Evolutionary conservation across 2,113 vertebrate genomes (phyloP).

Genomic region (Nothobranchius kuhntae): DNA sequence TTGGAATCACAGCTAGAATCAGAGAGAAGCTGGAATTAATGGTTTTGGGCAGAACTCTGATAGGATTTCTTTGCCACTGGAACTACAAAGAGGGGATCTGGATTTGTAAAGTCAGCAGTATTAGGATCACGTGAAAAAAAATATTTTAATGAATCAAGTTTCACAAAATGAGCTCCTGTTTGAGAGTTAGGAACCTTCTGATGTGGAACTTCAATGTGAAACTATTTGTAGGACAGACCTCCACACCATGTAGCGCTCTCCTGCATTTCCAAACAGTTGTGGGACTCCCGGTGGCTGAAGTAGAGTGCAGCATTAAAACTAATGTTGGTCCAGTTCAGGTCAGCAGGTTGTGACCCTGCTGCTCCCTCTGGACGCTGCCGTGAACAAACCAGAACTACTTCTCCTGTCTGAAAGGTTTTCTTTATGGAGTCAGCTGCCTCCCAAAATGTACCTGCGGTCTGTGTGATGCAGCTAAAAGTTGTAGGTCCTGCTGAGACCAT

Average conservation of each 20-base stretch:
- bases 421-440: background rate
- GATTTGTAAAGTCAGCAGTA: too few species aligned
- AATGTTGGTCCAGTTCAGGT: slow-evolving; percentile 5
- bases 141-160: too few species aligned
- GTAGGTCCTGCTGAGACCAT: too few species aligned
- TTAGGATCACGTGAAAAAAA: too few species aligned
- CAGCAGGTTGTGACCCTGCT: slow-evolving; percentile 14
- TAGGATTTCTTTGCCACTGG: too few species aligned
- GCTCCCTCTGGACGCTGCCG: slow-evolving; percentile 29
- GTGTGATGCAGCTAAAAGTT: too few species aligned
- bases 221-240: background rate
- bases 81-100: too few species aligned
- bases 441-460: too few species aligned
- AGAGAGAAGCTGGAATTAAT: too few species aligned
- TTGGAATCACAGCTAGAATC: too few species aligned
- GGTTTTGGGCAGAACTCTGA: too few species aligned
- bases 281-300: slow-evolving; percentile 14
- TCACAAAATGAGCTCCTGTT: background rate
- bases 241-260: slow-evolving; percentile 7
- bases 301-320: slow-evolving; percentile 38
- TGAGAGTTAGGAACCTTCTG: background rate
- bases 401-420: slow-evolving; percentile 1
- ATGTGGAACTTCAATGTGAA: background rate
- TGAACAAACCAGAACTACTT: slow-evolving; percentile 4
- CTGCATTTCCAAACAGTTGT: slow-evolving; percentile 33